phyloP scores from a whole-genome alignment of 2,113 vertebrate species.

The Amazona guildingii region DNA sequence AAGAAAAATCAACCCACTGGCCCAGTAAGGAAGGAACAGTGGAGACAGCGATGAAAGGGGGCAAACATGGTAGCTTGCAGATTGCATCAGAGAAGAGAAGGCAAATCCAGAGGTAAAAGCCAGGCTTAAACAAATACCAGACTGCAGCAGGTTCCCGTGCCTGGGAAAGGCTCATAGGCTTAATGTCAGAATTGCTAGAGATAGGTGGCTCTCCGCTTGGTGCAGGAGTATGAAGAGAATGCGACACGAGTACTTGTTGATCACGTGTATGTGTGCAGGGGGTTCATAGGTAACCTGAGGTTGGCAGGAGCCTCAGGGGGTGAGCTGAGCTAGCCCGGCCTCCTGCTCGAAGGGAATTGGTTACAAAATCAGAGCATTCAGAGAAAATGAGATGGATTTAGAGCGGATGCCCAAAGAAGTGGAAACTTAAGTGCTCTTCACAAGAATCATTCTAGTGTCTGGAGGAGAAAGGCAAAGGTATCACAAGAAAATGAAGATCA shows the following conservation, averaged over 20 bases:
- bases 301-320: background rate
- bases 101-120: background rate
- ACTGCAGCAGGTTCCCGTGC: background rate
- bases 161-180: background rate
- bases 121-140: background rate
- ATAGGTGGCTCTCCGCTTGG: background rate
- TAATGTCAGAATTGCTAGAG: background rate
- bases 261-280: background rate
- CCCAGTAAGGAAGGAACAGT: background rate
- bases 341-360: background rate
- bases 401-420: background rate
- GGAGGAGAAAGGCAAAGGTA: background rate
- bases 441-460: background rate
- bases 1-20: background rate
- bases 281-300: background rate
- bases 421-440: background rate
- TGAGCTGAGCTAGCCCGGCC: background rate
- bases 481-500: background rate
- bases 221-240: background rate
- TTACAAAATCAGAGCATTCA: background rate
- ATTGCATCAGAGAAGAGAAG: background rate
- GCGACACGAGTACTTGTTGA: background rate
- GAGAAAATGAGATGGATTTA: background rate
- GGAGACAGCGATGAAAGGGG: background rate
- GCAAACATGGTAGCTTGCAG: background rate